phyloP scores from a whole-genome alignment of 2,113 vertebrate genomes.

The Prinia subflava region DNA sequence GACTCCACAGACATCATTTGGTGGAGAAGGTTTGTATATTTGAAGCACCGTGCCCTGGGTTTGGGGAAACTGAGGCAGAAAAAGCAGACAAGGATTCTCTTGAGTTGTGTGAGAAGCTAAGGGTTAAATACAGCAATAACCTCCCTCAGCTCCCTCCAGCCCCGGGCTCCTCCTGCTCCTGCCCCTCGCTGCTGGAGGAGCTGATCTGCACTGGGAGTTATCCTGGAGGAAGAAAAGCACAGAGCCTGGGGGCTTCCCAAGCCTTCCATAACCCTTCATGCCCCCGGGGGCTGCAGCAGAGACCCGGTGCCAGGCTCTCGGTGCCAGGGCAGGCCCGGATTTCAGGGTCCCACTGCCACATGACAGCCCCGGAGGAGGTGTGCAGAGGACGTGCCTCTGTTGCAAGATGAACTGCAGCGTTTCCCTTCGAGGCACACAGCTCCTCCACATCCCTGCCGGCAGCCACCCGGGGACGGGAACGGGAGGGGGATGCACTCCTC shows the following conservation, averaged over 20 bases:
- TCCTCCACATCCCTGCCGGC: background rate
- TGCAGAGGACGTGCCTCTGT: background rate
- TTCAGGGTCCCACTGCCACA: background rate
- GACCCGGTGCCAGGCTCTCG: too few relatives aligned
- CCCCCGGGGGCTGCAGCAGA: rapidly evolving
- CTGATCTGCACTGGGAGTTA: background rate
- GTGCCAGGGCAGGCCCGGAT: background rate
- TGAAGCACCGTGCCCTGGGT: background rate
- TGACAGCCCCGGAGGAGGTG: background rate
- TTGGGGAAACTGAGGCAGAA: background rate
- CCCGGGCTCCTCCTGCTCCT: background rate
- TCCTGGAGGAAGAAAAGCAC: background rate
- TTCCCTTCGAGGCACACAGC: background rate
- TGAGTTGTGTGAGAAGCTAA: background rate
- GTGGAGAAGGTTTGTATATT: background rate
- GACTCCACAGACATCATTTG: rapidly evolving
- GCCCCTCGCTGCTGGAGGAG: background rate
- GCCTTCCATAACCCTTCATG: background rate
- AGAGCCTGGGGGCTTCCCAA: background rate
- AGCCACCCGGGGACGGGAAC: background rate
- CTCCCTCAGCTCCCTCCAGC: background rate
- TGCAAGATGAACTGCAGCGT: background rate
- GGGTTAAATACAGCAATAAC: background rate
- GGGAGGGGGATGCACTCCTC: background rate
- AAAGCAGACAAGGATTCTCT: background rate